Conservation (phyloP, 2,113 vertebrate species). For the Peromyscus leucopus region DNA sequence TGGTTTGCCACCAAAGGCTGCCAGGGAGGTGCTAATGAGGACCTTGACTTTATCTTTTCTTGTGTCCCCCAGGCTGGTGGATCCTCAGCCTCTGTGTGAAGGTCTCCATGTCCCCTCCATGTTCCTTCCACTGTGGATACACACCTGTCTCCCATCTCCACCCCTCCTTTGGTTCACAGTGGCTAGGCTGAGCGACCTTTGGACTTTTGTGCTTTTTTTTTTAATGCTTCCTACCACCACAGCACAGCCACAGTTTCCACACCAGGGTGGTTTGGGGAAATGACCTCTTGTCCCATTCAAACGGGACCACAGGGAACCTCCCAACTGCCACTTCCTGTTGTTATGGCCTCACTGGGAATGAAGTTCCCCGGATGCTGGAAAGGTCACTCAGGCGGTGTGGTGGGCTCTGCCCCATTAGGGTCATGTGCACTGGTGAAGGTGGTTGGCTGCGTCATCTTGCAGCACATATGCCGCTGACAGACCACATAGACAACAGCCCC, state of each 20-base stretch:
- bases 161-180: not conserved
- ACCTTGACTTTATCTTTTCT: not conserved
- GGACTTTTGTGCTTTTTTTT: too few species aligned
- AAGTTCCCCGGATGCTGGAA: not conserved
- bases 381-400: not conserved
- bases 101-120: not conserved
- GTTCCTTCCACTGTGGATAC: not conserved
- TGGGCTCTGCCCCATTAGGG: not conserved
- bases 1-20: not conserved
- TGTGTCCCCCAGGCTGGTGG: too few species aligned
- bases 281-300: not conserved
- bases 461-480: not conserved
- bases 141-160: not conserved
- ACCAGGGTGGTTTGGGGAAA: not conserved
- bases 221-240: not conserved
- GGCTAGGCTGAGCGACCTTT: not conserved
- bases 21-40: not conserved
- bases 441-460: not conserved
- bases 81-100: not conserved
- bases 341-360: not conserved
- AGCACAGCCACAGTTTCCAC: not conserved
- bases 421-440: not conserved
- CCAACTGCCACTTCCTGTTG: conserved; percentile 35
- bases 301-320: not conserved
- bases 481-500: too few species aligned